These are phyloP conservation scores for Mamestra configurata DNA, from an alignment of 1,140 invertebrate genomes.

Conservation along the genomic window DNA sequence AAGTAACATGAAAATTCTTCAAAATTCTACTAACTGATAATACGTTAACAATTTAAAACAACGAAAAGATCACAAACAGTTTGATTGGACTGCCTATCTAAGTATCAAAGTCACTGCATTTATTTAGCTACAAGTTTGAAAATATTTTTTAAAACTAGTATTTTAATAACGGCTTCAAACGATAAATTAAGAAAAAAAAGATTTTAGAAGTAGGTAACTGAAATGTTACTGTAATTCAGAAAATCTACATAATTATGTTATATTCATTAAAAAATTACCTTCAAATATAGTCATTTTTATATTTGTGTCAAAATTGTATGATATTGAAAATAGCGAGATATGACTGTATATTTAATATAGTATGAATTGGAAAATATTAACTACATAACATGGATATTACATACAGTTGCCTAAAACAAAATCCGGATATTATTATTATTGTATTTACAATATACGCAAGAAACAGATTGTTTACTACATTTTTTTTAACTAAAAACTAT, in stretches of 20 bases:
- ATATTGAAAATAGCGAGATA: constrained; percentile 6
- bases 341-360: not conserved
- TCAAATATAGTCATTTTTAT: not conserved
- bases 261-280: not conserved
- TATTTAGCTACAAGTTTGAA: not conserved
- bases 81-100: constrained; percentile 29
- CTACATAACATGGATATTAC: constrained; percentile 28
- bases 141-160: not conserved
- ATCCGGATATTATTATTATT: not conserved
- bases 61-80: constrained; percentile 11
- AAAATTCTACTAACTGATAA: not conserved
- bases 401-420: not conserved
- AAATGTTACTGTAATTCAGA: not conserved
- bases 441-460: constrained; percentile 14
- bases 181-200: too few relatives aligned
- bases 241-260: not conserved
- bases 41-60: constrained; percentile 25
- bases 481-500: not conserved
- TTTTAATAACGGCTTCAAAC: not conserved
- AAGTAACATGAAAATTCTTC: not conserved
- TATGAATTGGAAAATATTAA: constrained; percentile 8
- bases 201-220: too few relatives aligned
- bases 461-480: not conserved
- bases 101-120: constrained; percentile 12
- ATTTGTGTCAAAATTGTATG: not conserved